A percentile compares a stretch with the other conserved stretches of the same genome.
Conservation (phyloP, 2,797 vertebrate genomes). For the Chromobotia macracanthus region DNA sequence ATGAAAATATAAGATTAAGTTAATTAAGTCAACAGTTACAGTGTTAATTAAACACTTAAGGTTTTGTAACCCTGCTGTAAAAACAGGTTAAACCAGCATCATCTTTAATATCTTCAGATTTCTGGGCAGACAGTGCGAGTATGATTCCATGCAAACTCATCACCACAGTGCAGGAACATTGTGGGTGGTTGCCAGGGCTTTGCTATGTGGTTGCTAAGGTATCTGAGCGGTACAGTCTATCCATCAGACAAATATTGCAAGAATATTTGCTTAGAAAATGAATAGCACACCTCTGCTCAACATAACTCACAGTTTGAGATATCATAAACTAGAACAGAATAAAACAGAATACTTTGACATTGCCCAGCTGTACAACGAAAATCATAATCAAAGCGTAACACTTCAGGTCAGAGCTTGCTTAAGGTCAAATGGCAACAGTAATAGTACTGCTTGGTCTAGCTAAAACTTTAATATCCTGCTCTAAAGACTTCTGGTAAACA, state of each 20-base stretch:
- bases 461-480: not conserved
- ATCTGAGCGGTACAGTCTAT: not conserved
- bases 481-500: not conserved
- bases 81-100: not conserved
- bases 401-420: not conserved
- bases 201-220: not conserved
- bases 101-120: not conserved
- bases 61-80: not conserved
- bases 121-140: too few species aligned
- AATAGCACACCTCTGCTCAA: not conserved
- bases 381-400: not conserved
- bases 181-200: too few species aligned
- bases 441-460: not conserved
- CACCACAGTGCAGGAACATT: too few species aligned
- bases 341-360: not conserved
- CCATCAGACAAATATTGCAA: not conserved
- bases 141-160: too few species aligned
- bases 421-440: not conserved
- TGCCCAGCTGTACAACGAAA: not conserved
- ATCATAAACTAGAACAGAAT: too few species aligned
- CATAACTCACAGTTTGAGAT: not conserved
- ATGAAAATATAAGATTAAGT: constrained; percentile 44
- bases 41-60: not conserved
- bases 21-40: not conserved
- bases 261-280: not conserved